These are phyloP conservation scores for Amphipoea lucens DNA, from an alignment of 2,888 invertebrate species.

Conservation along the genomic window DNA sequence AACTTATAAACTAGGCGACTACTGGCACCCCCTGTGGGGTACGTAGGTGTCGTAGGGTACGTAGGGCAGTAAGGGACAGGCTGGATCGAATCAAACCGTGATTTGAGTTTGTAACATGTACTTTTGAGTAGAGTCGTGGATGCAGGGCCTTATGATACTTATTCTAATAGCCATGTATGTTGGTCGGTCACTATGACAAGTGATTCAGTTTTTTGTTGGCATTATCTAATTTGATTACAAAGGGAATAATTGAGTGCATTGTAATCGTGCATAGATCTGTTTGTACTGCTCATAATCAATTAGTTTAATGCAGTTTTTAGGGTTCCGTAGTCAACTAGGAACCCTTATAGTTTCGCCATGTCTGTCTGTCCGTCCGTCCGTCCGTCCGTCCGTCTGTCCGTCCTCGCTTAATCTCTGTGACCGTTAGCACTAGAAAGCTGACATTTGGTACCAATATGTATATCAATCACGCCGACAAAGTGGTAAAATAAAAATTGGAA, in stretches of 20 bases:
- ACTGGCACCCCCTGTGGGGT: too few species aligned
- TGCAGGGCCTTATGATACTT: background rate
- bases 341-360: too few species aligned
- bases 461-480: too few species aligned
- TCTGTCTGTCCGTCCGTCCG: too few species aligned
- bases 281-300: slow-evolving; percentile 34
- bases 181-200: slow-evolving; percentile 22
- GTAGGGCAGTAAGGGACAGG: background rate
- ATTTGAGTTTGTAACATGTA: background rate
- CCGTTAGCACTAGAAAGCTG: too few species aligned
- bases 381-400: too few species aligned
- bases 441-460: too few species aligned
- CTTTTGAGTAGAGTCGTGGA: background rate
- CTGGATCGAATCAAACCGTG: background rate
- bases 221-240: slow-evolving; percentile 51
- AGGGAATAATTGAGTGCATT: slow-evolving; percentile 40
- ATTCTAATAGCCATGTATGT: slow-evolving; percentile 27
- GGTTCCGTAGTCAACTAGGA: too few species aligned
- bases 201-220: slow-evolving; percentile 36
- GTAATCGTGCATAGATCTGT: slow-evolving; percentile 22
- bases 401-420: too few species aligned
- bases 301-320: slow-evolving; percentile 38
- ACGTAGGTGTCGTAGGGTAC: too few species aligned
- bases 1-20: background rate
- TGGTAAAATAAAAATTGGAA: too few species aligned